Evolutionary conservation across 2,888 invertebrate species (phyloP), one percentile per base, ranked within the genome.

Genomic region (Gymnoscelis rufifasciata): DNA sequence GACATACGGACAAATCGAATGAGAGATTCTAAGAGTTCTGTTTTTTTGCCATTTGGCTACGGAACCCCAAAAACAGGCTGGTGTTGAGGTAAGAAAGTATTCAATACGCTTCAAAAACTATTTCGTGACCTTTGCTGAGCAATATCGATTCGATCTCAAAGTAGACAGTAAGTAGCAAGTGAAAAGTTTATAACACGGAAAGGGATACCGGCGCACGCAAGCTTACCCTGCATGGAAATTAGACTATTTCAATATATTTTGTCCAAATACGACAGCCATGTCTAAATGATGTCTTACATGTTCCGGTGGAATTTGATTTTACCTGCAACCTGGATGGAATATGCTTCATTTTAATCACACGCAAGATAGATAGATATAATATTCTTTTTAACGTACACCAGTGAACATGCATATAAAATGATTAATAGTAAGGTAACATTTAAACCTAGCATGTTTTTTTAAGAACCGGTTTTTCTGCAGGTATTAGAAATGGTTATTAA

Each of bases 171-270:
- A 19, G 31, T 31, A 31, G 13, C n/a, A 12, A 68, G 70, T 74
- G 75, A 75, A 83, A 84, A 81, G 71, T 83, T 82, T 71, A 71
- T 68, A 77, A 74, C 83, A 83, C 80, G 83, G 72, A 83, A 82
- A 76, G 71, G 76, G 63, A 56, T 59, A 68, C 62, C 58, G 67
- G 73, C 75, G 73, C 83, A 83, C 82, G 83, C 81, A 66, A 84
- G 65, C 72, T 60, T 66, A 14, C 62, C 73, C 67, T 70, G 69
- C 71, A 80, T 75, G 70, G 70, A 74, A 75, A 78, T 76, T 66
- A 67, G 69, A 66, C 60, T 60, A 60, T 61, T 62, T 64, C 66
- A 64, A 70, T 68, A 64, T 62, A 57, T 59, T 54, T 51, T 49
- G 59, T 67, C 62, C 61, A 64, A 62, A 66, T 58, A 61, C 60